Evolutionary conservation across 2,888 invertebrate genomes (phyloP).

Genomic region (Phyllotreta striolata): DNA sequence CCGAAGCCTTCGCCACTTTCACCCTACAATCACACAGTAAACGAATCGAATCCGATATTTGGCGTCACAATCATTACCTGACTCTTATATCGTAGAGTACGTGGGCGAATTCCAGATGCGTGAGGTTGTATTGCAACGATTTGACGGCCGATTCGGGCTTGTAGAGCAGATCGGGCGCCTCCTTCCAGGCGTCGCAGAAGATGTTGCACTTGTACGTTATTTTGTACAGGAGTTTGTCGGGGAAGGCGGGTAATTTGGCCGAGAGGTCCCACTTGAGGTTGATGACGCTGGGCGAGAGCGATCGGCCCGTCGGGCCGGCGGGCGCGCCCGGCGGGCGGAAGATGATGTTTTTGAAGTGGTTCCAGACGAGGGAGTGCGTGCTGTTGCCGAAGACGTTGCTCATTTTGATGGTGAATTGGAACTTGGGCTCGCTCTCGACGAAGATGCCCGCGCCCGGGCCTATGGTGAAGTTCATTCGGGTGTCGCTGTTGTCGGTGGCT

Average conservation of each 20-base stretch:
- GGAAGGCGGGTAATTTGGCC: conserved; percentile 62
- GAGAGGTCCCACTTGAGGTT: conserved; percentile 63
- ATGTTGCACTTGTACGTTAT: conserved; percentile 65
- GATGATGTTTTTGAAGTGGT: conserved; percentile 49
- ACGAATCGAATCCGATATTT: not conserved
- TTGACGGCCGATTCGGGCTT: not conserved
- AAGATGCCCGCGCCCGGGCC: too few relatives aligned
- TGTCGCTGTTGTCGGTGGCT: too few relatives aligned
- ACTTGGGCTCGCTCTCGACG: conserved; percentile 62
- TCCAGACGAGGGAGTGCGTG: conserved; percentile 30
- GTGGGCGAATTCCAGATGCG: conserved; percentile 70
- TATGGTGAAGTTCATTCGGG: too few relatives aligned
- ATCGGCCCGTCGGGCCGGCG: conserved; percentile 60
- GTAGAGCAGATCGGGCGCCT: not conserved
- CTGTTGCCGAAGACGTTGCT: conserved; percentile 69
- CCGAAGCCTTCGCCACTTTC: conserved; percentile 66
- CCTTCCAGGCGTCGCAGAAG: conserved; percentile 61
- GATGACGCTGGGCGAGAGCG: conserved; percentile 62
- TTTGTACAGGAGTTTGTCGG: conserved; percentile 63
- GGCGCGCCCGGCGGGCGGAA: conserved; percentile 64
- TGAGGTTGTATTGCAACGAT: conserved; percentile 54
- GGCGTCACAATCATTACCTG: conserved; percentile 50
- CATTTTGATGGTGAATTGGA: conserved; percentile 68
- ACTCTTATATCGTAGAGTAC: conserved; percentile 77
- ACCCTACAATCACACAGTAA: conserved; percentile 61